These are phyloP conservation scores for Drosophila eugracilis DNA, from an alignment of 1,140 invertebrate species.

Conservation along the genomic window DNA sequence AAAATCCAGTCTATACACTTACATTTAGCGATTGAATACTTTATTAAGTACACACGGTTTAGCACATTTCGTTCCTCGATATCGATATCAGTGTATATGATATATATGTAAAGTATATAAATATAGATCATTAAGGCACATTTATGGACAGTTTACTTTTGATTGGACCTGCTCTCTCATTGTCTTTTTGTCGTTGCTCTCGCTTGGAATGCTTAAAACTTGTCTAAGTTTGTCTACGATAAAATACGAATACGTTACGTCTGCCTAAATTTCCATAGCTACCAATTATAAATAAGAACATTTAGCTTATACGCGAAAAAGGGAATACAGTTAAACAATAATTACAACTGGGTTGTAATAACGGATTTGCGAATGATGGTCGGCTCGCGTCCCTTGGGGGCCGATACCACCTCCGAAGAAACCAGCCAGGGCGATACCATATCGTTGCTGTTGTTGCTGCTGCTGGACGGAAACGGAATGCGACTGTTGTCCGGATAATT, in stretches of 20 bases:
- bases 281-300: conserved; percentile 76
- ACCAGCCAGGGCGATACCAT: conserved; percentile 92
- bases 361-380: conserved; percentile 92
- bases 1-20: conserved; percentile 80
- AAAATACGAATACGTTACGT: conserved; percentile 52
- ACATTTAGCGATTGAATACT: conserved; percentile 65
- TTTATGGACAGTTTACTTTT: conserved; percentile 78
- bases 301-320: conserved; percentile 66
- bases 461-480: conserved; percentile 77
- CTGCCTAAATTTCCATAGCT: conserved; percentile 55
- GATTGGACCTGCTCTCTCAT: conserved; percentile 80
- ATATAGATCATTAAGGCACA: conserved; percentile 78
- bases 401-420: conserved; percentile 89
- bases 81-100: conserved; percentile 52
- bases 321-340: conserved; percentile 65
- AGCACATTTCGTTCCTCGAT: conserved; percentile 61
- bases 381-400: conserved; percentile 88
- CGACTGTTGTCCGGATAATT: conserved; percentile 84
- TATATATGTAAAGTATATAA: conserved; percentile 56
- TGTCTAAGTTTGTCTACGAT: conserved; percentile 66
- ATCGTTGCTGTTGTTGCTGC: conserved; percentile 80
- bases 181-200: conserved; percentile 63
- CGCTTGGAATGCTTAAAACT: conserved; percentile 75
- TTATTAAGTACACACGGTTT: conserved; percentile 71
- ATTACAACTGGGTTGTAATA: conserved; percentile 92